Base-by-base conservation (phyloP, 2,113 vertebrate species). In the Pterocles orientalis region DNA sequence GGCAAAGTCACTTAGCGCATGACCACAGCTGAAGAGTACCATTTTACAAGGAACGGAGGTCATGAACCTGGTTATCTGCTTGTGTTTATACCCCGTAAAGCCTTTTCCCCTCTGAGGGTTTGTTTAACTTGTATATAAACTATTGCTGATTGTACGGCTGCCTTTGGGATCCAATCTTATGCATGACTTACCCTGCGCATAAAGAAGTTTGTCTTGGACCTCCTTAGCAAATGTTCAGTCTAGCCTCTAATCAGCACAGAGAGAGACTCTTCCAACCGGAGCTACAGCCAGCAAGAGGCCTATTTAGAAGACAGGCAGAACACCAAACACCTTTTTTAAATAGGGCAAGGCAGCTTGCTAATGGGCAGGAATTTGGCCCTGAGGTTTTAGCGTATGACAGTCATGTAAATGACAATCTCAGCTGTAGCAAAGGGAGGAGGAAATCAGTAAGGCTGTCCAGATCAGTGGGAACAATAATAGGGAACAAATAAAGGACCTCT, bases 141-240 rank as follows among this genome's bases (percentile, higher is more conserved):
- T 86, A 94, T 86, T 86, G 68, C 82, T 92, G 90, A 95, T 94
- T 93, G 82, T 88, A 86, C 51, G 75, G 85, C 39, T 78, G 82
- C 94, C 94, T 95, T 95, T 96, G 92, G 92, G 85, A 94, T 92
- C 85, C 94, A 96, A 96, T 94, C 93, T 96, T 94, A 95, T 92
- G 93, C 91, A 90, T 97, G 88, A 75, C 88, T 92, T 96, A 81
- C 47, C 48, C 94, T 41, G 60, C 57, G 79, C 82, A 93, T 94
- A 95, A 95, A 96, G 90, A 91, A 92, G 92, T 90, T 94, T 96
- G 82, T 92, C 93, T 95, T 97, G 95, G 93, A 94, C 68, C 88
- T 96, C 85, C 76, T 96, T 92, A 94, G 85, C 60, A 83, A 96
- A 94, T 94, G 54, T 88, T 96, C 90, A 90, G 79, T 78, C 51